phyloP scores from a whole-genome alignment of 1,140 invertebrate genomes.

The Neodiprion pinetum region DNA sequence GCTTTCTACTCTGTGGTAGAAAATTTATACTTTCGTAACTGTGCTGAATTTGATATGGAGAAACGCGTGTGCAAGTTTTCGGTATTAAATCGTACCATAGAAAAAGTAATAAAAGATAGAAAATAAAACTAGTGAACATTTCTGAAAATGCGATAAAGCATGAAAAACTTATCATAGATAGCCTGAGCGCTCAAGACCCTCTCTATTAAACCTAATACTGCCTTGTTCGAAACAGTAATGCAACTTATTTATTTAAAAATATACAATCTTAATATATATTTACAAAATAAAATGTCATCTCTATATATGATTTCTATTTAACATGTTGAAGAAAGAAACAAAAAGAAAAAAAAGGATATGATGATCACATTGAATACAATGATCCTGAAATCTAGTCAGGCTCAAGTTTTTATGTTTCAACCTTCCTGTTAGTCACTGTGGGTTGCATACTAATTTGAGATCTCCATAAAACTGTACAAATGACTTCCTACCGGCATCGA shows the following conservation, averaged over 20 bases:
- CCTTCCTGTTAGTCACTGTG: conserved; percentile 16
- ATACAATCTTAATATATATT: conserved; percentile 27
- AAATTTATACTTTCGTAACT: no score
- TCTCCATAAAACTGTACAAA: neutral
- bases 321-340: neutral
- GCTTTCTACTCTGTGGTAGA: no score
- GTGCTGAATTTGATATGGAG: no score
- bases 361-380: neutral
- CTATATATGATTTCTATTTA: neutral
- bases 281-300: conserved; percentile 8
- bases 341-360: conserved; percentile 7
- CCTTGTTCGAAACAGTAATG: conserved; percentile 10
- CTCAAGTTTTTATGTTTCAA: neutral
- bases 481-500: neutral
- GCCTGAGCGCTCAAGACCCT: neutral
- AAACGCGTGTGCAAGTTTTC: no score
- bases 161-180: neutral
- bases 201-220: conserved; percentile 15
- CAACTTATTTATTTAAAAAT: conserved; percentile 42
- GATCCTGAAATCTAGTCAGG: neutral
- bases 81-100: no score
- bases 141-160: neutral
- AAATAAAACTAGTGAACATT: neutral
- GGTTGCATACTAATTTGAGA: conserved; percentile 25
- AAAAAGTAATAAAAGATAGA: neutral